A percentile compares a stretch with the other conserved stretches of the same genome.
These are phyloP conservation scores for Cacatua alba DNA, from an alignment of 2,113 vertebrate genomes.

Conservation along the genomic window DNA sequence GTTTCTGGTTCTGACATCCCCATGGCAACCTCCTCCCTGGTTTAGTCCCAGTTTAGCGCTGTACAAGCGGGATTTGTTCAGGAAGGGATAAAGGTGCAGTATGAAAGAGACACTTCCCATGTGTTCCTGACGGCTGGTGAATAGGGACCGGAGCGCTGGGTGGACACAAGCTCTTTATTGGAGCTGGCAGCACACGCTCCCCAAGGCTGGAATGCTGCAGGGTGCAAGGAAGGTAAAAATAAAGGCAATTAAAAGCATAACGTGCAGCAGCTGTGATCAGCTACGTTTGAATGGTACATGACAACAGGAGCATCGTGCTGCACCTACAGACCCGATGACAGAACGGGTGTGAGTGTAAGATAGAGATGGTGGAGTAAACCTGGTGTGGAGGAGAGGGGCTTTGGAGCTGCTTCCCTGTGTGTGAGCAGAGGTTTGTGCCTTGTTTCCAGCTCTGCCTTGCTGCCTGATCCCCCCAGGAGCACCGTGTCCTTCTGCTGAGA, in stretches of 20 bases:
- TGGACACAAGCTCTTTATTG: neutral
- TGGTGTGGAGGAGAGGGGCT: rapidly evolving
- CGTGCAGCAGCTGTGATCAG: neutral
- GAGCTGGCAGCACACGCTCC: neutral
- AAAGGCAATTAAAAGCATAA: neutral
- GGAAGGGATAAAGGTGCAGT: neutral
- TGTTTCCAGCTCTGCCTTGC: rapidly evolving
- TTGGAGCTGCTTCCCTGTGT: rapidly evolving
- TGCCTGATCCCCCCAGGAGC: rapidly evolving
- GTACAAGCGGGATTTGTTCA: neutral
- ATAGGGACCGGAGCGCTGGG: rapidly evolving
- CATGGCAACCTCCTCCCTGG: conserved; percentile 26
- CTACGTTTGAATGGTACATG: neutral
- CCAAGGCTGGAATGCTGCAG: neutral
- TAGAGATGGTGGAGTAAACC: neutral
- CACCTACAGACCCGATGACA: neutral
- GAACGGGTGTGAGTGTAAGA: neutral
- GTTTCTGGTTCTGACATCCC: conserved; percentile 59
- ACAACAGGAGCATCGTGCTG: neutral
- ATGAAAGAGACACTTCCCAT: neutral
- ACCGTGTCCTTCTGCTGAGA: rapidly evolving
- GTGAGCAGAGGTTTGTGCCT: neutral
- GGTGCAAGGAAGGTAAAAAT: rapidly evolving
- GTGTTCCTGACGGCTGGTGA: neutral
- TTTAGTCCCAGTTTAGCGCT: neutral